phyloP scores from a whole-genome alignment of 2,888 invertebrate genomes.

The Macrosiphum euphorbiae region DNA sequence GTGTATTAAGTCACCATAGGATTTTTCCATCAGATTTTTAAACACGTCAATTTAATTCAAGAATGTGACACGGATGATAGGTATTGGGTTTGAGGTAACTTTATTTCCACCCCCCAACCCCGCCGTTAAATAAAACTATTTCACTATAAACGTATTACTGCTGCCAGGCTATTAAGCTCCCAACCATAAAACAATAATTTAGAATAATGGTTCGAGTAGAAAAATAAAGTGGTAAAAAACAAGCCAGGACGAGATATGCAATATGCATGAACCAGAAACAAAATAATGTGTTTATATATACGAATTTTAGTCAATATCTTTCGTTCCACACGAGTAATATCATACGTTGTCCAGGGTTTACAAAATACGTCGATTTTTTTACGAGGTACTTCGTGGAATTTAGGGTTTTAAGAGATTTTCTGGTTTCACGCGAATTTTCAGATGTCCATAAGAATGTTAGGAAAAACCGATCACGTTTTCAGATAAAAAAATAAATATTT shows the following conservation, averaged over 20 bases:
- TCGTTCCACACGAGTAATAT: constrained; percentile 44
- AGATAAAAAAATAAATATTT: constrained; percentile 6
- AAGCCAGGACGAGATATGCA: constrained; percentile 55
- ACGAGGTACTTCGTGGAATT: constrained; percentile 42
- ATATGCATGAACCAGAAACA: constrained; percentile 66
- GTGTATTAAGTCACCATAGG: not conserved
- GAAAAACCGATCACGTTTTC: constrained; percentile 57
- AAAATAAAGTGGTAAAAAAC: constrained; percentile 20
- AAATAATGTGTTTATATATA: constrained; percentile 64
- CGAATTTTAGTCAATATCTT: constrained; percentile 54
- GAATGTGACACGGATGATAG: not conserved
- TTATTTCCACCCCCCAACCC: not conserved
- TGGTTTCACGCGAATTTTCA: constrained; percentile 39
- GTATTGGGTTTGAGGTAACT: constrained; percentile 1
- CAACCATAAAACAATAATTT: constrained; percentile 52
- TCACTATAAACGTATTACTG: constrained; percentile 3
- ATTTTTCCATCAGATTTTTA: constrained; percentile 28
- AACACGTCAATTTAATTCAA: constrained; percentile 35
- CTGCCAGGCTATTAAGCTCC: not conserved
- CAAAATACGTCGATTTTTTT: constrained; percentile 55
- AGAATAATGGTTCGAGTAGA: constrained; percentile 42
- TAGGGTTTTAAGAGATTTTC: constrained; percentile 60
- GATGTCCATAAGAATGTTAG: constrained; percentile 35
- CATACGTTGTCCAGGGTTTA: constrained; percentile 56
- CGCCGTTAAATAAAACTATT: constrained; percentile 7